Percentiles rank a stretch among this genome's conserved stretches.
phyloP scores from a whole-genome alignment of 92 coral and sea anemone species.

The Umimayanthus kanabou region DNA sequence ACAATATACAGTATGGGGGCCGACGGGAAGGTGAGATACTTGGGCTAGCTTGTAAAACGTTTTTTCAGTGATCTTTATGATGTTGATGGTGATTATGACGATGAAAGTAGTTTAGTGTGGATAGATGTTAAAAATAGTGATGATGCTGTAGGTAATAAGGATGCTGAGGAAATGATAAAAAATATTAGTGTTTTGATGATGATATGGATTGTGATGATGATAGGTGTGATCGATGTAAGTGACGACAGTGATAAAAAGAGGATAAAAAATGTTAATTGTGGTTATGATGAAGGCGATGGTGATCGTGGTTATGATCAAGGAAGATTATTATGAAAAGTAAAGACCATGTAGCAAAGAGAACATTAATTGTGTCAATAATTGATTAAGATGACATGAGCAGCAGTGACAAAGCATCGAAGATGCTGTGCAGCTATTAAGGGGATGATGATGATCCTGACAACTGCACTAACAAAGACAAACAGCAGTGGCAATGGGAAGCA shows the following conservation, averaged over 20 bases:
- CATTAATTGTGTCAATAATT: too few relatives aligned
- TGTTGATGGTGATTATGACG: neutral
- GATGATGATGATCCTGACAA: too few relatives aligned
- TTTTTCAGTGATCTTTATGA: neutral
- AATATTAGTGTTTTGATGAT: neutral
- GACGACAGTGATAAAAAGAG: neutral
- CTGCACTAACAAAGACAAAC: too few relatives aligned
- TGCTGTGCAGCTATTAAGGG: too few relatives aligned
- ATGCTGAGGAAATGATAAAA: neutral
- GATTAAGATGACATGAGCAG: too few relatives aligned
- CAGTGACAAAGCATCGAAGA: too few relatives aligned
- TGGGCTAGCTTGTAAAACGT: neutral
- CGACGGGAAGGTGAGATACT: slow-evolving; percentile 74
- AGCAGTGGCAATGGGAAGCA: too few relatives aligned
- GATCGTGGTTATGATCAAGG: neutral
- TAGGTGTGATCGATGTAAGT: neutral
- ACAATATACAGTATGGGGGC: slow-evolving; percentile 93
- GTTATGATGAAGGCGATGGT: neutral
- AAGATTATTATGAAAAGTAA: too few relatives aligned
- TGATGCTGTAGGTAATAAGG: neutral
- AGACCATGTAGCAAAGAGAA: too few relatives aligned
- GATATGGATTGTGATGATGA: neutral
- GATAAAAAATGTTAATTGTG: neutral
- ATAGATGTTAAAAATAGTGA: neutral
- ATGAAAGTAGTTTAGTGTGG: neutral